phyloP scores from a whole-genome alignment of 2,888 invertebrate genomes.

The Xestia c-nigrum region DNA sequence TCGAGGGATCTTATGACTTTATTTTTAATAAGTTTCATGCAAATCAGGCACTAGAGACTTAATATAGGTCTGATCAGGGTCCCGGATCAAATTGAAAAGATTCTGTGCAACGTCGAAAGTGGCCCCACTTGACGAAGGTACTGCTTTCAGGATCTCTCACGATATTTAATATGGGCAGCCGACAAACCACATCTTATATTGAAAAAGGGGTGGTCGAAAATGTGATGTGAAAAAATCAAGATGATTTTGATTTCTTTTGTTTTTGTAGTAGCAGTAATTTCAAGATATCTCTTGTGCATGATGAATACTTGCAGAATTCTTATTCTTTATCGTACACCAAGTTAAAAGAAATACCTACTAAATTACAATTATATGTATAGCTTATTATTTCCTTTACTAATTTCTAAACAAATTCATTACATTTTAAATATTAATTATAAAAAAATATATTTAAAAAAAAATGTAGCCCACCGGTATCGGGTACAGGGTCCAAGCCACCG shows the following conservation, averaged over 20 bases:
- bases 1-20: conserved; percentile 71
- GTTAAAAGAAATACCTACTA: too few relatives aligned
- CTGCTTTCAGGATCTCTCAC: conserved; percentile 80
- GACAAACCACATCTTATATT: conserved; percentile 82
- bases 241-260: conserved; percentile 25
- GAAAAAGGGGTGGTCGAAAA: conserved; percentile 63
- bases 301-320: neutral
- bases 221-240: conserved; percentile 21
- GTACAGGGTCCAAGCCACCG: too few relatives aligned
- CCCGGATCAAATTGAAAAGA: conserved; percentile 86
- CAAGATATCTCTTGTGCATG: neutral
- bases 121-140: conserved; percentile 86
- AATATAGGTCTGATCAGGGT: conserved; percentile 84
- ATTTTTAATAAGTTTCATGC: conserved; percentile 89
- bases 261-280: neutral
- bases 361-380: too few relatives aligned
- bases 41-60: conserved; percentile 84
- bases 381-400: too few relatives aligned
- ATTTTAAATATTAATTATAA: too few relatives aligned
- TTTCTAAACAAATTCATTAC: too few relatives aligned
- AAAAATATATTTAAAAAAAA: too few relatives aligned
- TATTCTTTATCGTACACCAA: neutral
- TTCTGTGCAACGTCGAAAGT: conserved; percentile 83
- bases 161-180: conserved; percentile 81
- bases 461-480: too few relatives aligned